Base-by-base conservation (phyloP, 2,113 vertebrate genomes). In the Gobiocypris rarus region DNA sequence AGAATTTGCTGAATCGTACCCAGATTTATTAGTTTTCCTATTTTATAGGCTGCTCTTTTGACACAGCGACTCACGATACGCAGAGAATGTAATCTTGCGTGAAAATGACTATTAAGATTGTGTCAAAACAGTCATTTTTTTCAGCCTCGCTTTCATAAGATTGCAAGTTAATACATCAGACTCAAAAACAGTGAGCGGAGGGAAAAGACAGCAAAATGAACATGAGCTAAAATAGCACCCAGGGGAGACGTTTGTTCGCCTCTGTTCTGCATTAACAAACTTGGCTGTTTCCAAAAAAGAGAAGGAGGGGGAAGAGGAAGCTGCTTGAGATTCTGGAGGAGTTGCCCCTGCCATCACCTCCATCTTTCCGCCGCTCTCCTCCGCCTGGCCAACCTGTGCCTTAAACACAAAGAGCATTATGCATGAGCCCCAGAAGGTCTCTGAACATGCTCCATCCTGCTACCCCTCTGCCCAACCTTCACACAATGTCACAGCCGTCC, bases 321-420 rank as follows among this genome's bases (percentile, higher is more conserved):
- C 88, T 91, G 87, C 91, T 92, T 92, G 89, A 89, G 90, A 94
- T 93, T 93, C 92, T 91, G 90, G 89, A 92, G 84, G 87, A 77
- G 88, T 89, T 10, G 17, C 13, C 28, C 80, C 63, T 70, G 80
- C 90, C 45, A 82, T 90, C 88, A 89, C 90, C 91, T 75, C 79
- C 71, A 48, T 77, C 77, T 41, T 43, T 43, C 50, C 78, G 6
- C 78, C 61, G 88, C 90, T 86, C 88, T 61, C 90, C 91, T 89
- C 92, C 91, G 91, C 89, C 90, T 85, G 90, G 89, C 91, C 90
- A 89, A 92, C 91, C 87, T 88, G 67, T 88, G 86, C 84, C 86
- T 88, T 82, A 89, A 94, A 88, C 91, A 94, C 91, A 94, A 95
- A 94, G 92, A 93, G 93, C 93, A 95, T 95, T 94, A 95, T 95